Evolutionary conservation across 1,140 invertebrate genomes (phyloP), one percentile per base, ranked within the genome.

Genomic region (Oscheius sp.): DNA sequence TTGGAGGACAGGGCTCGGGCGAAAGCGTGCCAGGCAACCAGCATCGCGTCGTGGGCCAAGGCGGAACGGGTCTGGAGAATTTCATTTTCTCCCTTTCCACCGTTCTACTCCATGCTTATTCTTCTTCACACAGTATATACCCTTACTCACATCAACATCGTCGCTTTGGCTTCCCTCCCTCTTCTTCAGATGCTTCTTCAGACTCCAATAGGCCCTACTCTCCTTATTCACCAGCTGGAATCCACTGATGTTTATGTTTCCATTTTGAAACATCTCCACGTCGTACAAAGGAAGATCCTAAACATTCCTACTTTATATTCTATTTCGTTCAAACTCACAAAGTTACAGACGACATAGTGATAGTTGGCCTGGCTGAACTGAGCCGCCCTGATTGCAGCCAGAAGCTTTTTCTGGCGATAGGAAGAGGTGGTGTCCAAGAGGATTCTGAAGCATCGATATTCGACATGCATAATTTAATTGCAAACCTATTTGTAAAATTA

Each of bases 221-320:
- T 76, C 75, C 23, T 65, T 59, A 29, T 73, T 76, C 2, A 85
- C 68, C 15, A 85, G 67, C 59, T 86, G 85, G 68, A 86, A 86
- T 0, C 85, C 85, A 7, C 85, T 86, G 13, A 86, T 84, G 68
- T 86, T 86, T 18, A 85, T 86, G 34, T 85, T 84, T 29, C 85
- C 85, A 63, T 85, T 84, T 62, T 82, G 77, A 62, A 84, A 86
- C 52, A 85, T 81, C 42, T 85, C 80, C 49, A 86, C 77, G 62
- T 85, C 84, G 36, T 85, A 79, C 20, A 80, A 78, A 20, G 78
- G 79, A 74, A 85, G 85, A 42, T 80, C 81, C 77, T 82, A 36
- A 58, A 84, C 59, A 13, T 32, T 29, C 23, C 28, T 15, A 55
- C 76, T n/a, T 45, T 15, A 20, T 49, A 23, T 26, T 13, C 1